phyloP scores from a whole-genome alignment of 2,797 vertebrate species.

The Dipus sagitta region DNA sequence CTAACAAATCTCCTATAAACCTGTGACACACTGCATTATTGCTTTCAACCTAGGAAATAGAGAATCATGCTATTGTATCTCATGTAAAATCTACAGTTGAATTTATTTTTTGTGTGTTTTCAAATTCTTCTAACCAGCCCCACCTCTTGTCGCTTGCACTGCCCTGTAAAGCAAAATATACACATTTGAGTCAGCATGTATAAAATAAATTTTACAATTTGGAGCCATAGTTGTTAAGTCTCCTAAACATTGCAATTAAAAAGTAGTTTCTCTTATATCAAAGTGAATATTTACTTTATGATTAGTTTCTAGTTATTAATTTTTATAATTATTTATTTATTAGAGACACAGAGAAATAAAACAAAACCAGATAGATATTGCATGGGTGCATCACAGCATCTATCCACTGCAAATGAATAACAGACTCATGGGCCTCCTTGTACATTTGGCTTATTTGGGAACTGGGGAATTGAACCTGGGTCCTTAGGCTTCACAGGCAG shows the following conservation, averaged over 20 bases:
- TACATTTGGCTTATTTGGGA: too few relatives aligned
- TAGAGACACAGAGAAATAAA: too few relatives aligned
- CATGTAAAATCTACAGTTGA: background rate
- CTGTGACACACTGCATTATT: background rate
- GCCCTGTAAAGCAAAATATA: background rate
- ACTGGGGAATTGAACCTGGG: too few relatives aligned
- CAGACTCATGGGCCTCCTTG: too few relatives aligned
- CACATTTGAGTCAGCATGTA: background rate
- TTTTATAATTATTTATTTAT: background rate
- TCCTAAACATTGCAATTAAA: background rate
- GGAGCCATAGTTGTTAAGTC: constrained; percentile 33
- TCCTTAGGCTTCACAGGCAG: too few relatives aligned
- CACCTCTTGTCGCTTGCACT: background rate
- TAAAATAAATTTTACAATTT: constrained; percentile 22
- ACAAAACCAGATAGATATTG: too few relatives aligned
- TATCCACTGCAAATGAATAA: too few relatives aligned
- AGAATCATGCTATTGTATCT: background rate
- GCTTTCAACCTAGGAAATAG: background rate
- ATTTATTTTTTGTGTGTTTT: constrained; percentile 6
- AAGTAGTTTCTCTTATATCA: background rate
- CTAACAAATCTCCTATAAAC: background rate
- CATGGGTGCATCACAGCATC: too few relatives aligned
- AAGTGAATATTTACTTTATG: constrained; percentile 12
- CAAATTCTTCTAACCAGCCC: background rate
- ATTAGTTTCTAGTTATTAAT: background rate